phyloP scores from a whole-genome alignment of 2,113 vertebrate genomes.

The Mirounga angustirostris region DNA sequence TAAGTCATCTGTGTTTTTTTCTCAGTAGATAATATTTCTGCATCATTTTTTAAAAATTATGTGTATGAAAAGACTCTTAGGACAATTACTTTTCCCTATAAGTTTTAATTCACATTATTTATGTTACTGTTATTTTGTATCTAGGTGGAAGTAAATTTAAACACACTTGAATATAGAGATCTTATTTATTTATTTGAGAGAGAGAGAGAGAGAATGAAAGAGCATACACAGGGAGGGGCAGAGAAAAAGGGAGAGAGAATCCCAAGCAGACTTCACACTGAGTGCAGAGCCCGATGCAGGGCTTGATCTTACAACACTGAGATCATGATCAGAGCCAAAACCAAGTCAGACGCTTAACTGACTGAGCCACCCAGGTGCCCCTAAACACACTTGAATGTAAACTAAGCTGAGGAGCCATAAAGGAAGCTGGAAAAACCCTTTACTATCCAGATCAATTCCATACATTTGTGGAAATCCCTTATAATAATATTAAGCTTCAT shows the following conservation, averaged over 20 bases:
- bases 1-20: neutral
- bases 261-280: neutral
- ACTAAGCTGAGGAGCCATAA: neutral
- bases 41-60: slow-evolving; percentile 53
- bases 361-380: neutral
- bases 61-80: neutral
- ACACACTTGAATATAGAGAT: slow-evolving; percentile 8
- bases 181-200: neutral
- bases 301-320: neutral
- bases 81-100: neutral
- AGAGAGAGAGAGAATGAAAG: neutral
- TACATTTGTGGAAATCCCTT: slow-evolving; percentile 2
- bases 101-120: slow-evolving; percentile 55
- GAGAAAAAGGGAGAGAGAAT: neutral
- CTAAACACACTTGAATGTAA: neutral
- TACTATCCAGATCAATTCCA: neutral
- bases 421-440: neutral
- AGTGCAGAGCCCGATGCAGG: neutral
- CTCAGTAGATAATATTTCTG: neutral
- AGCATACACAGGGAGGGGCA: neutral
- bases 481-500: neutral
- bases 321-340: neutral
- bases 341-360: neutral
- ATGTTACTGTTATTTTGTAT: neutral
- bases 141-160: slow-evolving; percentile 32